Conservation (phyloP, 2,113 vertebrate genomes). For the Halichoeres trimaculatus region DNA sequence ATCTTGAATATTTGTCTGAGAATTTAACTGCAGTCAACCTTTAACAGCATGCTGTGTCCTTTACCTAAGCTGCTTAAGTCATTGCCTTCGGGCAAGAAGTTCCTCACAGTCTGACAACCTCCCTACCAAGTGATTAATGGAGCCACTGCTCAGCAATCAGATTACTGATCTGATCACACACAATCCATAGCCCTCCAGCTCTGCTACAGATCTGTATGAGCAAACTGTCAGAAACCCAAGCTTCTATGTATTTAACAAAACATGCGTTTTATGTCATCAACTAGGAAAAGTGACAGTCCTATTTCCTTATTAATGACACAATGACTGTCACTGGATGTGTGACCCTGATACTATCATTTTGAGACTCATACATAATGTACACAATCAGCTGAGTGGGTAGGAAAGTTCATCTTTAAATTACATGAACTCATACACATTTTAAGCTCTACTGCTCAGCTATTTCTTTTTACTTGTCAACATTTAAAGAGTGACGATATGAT, state of each 20-base stretch:
- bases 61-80: slow-evolving; percentile 3
- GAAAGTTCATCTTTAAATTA: too few relatives aligned
- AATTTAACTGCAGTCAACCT: not conserved
- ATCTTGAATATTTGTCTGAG: not conserved
- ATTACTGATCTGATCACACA: slow-evolving; percentile 35
- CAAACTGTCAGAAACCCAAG: not conserved
- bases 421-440: too few relatives aligned
- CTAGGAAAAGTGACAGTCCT: not conserved
- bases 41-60: not conserved
- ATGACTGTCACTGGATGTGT: too few relatives aligned
- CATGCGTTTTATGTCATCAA: not conserved
- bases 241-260: not conserved
- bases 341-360: not conserved
- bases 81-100: slow-evolving; percentile 10
- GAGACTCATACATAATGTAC: too few relatives aligned
- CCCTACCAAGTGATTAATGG: slow-evolving; percentile 17
- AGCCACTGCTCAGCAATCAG: not conserved
- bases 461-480: too few relatives aligned
- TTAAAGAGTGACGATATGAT: too few relatives aligned
- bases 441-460: too few relatives aligned
- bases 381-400: too few relatives aligned
- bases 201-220: not conserved
- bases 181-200: slow-evolving; percentile 6
- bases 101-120: slow-evolving; percentile 10
- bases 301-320: not conserved